Conservation (phyloP, 2,797 vertebrate genomes). For the Eptatretus atami region DNA sequence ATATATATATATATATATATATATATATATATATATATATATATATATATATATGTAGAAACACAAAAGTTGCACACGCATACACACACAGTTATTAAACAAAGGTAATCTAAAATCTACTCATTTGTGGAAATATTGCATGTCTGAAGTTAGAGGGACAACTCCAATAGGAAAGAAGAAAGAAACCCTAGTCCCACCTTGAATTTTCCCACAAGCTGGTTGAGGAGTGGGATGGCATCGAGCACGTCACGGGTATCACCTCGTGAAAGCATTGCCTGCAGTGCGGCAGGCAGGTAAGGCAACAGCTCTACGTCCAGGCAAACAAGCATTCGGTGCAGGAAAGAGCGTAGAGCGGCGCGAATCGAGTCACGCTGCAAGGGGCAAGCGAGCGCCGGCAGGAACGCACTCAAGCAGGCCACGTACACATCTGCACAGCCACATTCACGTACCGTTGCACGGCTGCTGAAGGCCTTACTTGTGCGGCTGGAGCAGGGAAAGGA, state of each 20-base stretch:
- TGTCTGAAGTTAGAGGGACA: neutral
- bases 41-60: no score
- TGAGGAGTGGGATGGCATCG: constrained; percentile 96
- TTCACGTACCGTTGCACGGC: constrained; percentile 87
- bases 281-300: constrained; percentile 66
- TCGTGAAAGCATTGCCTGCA: constrained; percentile 89
- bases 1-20: no score
- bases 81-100: no score
- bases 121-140: neutral
- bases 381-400: constrained; percentile 70
- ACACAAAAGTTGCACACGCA: no score
- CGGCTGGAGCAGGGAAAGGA: constrained; percentile 20
- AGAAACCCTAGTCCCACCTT: constrained; percentile 24
- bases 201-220: constrained; percentile 92
- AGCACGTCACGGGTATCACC: constrained; percentile 88
- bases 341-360: constrained; percentile 62
- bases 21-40: no score
- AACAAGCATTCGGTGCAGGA: constrained; percentile 96
- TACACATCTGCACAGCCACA: constrained; percentile 85
- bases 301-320: constrained; percentile 90
- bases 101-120: no score
- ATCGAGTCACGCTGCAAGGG: constrained; percentile 51
- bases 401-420: constrained; percentile 57
- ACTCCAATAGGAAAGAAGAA: neutral
- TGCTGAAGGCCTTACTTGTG: constrained; percentile 96